These are phyloP conservation scores for Enhydra lutris DNA, from an alignment of 2,113 vertebrate species.

Conservation along the genomic window DNA sequence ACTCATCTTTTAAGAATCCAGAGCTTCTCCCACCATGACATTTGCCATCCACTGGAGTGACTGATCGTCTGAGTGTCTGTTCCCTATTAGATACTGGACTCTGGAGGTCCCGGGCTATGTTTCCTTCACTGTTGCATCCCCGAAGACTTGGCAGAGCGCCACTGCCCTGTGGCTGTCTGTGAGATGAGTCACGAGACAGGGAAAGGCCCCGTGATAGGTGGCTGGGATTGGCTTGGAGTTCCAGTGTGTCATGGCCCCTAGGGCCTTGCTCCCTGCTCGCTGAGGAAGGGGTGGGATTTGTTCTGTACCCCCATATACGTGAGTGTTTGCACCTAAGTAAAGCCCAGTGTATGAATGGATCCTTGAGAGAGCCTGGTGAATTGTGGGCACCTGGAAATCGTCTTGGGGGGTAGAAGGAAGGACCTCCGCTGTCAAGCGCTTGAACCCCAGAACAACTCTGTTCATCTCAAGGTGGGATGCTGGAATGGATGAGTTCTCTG, in stretches of 20 bases:
- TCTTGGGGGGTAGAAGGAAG: not conserved
- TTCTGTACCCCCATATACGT: not conserved
- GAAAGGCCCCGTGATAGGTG: not conserved
- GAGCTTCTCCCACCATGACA: not conserved
- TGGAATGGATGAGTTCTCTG: accelerated
- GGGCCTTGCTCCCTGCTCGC: not conserved
- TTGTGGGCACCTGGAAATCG: not conserved
- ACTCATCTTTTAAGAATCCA: not conserved
- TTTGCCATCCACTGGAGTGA: not conserved
- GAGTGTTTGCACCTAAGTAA: not conserved
- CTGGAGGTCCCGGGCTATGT: not conserved
- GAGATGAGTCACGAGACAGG: not conserved
- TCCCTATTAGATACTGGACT: not conserved
- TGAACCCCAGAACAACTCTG: not conserved
- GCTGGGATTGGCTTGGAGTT: not conserved
- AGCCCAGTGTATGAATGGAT: not conserved
- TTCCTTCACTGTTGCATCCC: not conserved
- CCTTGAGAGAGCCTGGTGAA: not conserved
- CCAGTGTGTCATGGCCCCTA: accelerated
- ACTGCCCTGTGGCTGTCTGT: not conserved
- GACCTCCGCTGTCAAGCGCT: too few relatives aligned
- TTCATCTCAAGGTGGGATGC: not conserved
- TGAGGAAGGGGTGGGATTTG: not conserved
- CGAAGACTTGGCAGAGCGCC: not conserved
- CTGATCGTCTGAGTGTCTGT: accelerated